phyloP scores from a whole-genome alignment of 2,888 invertebrate species.

The Idaea biselata region DNA sequence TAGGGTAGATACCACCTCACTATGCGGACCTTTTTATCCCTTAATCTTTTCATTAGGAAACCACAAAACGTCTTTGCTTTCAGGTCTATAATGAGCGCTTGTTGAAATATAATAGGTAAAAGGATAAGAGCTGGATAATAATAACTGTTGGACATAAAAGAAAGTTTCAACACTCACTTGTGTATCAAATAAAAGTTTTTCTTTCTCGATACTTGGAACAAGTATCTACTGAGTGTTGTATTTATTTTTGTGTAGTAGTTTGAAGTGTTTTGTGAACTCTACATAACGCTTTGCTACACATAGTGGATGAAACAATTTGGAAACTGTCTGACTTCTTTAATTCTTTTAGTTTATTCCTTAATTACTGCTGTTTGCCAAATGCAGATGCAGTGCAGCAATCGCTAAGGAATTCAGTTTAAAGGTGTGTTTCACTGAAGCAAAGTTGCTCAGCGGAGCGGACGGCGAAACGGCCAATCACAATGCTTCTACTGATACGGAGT shows the following conservation, averaged over 20 bases:
- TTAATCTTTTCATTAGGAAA: slow-evolving; percentile 17
- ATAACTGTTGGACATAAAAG: slow-evolving; percentile 8
- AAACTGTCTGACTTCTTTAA: not conserved
- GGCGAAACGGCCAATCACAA: no score
- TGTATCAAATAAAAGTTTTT: slow-evolving; percentile 3
- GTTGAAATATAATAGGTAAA: slow-evolving; percentile 19
- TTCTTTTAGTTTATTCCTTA: no score
- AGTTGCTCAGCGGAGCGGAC: no score
- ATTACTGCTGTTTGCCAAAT: no score
- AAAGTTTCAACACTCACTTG: not conserved
- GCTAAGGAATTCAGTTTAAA: no score
- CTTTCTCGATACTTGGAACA: not conserved
- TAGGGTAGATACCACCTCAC: slow-evolving; percentile 16
- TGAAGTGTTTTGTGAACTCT: not conserved
- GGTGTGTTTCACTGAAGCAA: no score
- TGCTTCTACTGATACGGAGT: no score
- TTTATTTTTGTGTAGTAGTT: not conserved
- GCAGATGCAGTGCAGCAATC: no score
- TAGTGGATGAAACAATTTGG: not conserved
- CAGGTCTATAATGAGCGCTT: slow-evolving; percentile 11
- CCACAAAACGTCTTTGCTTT: slow-evolving; percentile 13
- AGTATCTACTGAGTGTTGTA: not conserved
- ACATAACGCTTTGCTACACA: not conserved
- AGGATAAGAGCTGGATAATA: slow-evolving; percentile 14
- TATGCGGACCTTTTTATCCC: slow-evolving; percentile 21